Evolutionary conservation across 2,888 invertebrate species (phyloP).

Genomic region (Apamea epomidion): DNA sequence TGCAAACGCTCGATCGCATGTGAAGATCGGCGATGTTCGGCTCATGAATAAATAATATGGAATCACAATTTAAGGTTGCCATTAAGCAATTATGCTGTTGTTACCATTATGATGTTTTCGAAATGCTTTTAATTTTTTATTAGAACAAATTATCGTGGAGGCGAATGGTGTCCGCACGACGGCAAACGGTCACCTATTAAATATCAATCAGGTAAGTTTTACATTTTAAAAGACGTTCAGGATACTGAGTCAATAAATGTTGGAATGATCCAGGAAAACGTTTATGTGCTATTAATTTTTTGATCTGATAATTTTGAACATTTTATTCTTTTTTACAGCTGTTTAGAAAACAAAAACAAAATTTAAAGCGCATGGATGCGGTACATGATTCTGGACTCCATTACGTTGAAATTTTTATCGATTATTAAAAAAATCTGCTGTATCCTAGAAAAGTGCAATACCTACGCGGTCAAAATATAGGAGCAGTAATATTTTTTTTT

Average conservation of each 20-base stretch:
- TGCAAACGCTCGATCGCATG: constrained; percentile 82
- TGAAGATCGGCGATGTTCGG: constrained; percentile 80
- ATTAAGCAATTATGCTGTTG: constrained; percentile 89
- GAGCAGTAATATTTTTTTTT: no score
- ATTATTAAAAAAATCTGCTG: background rate
- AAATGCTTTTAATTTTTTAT: constrained; percentile 90
- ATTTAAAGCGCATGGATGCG: background rate
- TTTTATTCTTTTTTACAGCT: constrained; percentile 8
- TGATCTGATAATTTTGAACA: constrained; percentile 18
- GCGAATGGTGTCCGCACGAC: constrained; percentile 83
- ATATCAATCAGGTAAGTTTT: constrained; percentile 84
- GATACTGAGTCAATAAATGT: constrained; percentile 56
- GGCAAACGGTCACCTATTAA: constrained; percentile 84
- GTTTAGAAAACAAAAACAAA: background rate
- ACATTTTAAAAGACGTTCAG: constrained; percentile 44
- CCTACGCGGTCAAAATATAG: no score
- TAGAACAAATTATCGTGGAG: constrained; percentile 84
- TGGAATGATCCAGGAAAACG: constrained; percentile 33
- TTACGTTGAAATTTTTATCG: background rate
- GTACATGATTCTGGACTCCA: no score
- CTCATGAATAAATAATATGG: constrained; percentile 89
- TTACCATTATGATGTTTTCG: constrained; percentile 87
- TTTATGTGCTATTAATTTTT: constrained; percentile 27
- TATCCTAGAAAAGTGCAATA: background rate
- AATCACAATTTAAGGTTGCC: constrained; percentile 86